phyloP scores from a whole-genome alignment of 1,140 invertebrate species.

The Leptinotarsa texana region DNA sequence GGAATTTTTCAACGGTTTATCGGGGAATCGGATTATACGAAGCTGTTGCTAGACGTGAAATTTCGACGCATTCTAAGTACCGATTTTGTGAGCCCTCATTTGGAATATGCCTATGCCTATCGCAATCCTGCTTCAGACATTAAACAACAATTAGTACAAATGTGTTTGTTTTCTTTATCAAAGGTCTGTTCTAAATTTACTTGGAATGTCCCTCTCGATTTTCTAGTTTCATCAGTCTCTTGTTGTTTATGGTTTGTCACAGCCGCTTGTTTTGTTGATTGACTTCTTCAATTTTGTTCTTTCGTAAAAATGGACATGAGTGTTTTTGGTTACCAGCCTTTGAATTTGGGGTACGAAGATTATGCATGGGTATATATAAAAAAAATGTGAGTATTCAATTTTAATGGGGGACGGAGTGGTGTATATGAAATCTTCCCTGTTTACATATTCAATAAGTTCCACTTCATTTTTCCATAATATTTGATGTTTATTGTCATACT shows the following conservation, averaged over 20 bases:
- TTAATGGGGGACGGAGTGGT: too few relatives aligned
- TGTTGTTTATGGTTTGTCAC: not conserved
- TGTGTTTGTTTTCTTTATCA: not conserved
- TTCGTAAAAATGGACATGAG: too few relatives aligned
- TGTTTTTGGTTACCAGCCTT: too few relatives aligned
- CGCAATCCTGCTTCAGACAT: not conserved
- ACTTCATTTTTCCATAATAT: too few relatives aligned
- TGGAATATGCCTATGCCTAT: not conserved
- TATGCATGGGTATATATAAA: too few relatives aligned
- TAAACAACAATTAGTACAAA: not conserved
- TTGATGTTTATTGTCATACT: too few relatives aligned
- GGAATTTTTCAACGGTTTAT: not conserved
- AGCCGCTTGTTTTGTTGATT: not conserved
- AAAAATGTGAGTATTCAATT: too few relatives aligned
- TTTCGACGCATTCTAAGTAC: not conserved
- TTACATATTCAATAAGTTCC: too few relatives aligned
- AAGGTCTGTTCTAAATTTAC: constrained; percentile 6
- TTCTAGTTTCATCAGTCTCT: not conserved
- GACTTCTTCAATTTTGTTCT: too few relatives aligned
- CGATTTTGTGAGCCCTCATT: not conserved
- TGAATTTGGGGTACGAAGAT: too few relatives aligned
- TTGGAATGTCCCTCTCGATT: not conserved
- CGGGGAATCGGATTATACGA: not conserved
- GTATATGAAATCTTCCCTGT: too few relatives aligned
- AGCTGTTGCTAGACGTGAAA: not conserved